Evolutionary conservation across 2,113 vertebrate genomes (phyloP).

Genomic region (Falco punctatus): DNA sequence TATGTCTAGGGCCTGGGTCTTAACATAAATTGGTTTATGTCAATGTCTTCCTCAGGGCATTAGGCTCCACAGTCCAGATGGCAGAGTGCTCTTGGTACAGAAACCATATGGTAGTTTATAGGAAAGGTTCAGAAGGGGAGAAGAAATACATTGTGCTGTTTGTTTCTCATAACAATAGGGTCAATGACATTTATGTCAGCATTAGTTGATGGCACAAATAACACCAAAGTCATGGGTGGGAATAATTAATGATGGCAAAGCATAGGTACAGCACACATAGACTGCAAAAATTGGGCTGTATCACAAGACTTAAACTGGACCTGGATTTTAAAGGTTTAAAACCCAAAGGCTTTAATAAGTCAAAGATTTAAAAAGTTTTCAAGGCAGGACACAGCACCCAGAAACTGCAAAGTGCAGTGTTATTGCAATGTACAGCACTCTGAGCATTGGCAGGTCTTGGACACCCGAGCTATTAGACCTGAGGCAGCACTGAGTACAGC

Average conservation of each 20-base stretch:
- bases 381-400: background rate
- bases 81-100: constrained; percentile 53
- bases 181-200: constrained; percentile 2
- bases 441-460: background rate
- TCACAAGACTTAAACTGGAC: background rate
- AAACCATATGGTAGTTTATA: constrained; percentile 72
- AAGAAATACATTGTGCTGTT: constrained; percentile 12
- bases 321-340: background rate
- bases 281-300: background rate
- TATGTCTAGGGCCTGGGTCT: constrained; percentile 60
- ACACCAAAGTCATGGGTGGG: background rate
- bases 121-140: constrained; percentile 27
- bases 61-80: constrained; percentile 71
- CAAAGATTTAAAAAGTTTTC: background rate
- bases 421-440: background rate
- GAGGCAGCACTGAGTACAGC: background rate
- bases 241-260: background rate
- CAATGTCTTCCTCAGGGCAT: constrained; percentile 69
- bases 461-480: background rate
- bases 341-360: background rate
- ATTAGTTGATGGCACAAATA: constrained; percentile 26
- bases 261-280: background rate
- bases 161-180: constrained; percentile 38
- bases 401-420: background rate
- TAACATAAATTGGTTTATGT: constrained; percentile 74